Evolutionary conservation across 2,113 vertebrate species (phyloP), one percentile per base, ranked within the genome.

Genomic region (Amia ocellicauda): DNA sequence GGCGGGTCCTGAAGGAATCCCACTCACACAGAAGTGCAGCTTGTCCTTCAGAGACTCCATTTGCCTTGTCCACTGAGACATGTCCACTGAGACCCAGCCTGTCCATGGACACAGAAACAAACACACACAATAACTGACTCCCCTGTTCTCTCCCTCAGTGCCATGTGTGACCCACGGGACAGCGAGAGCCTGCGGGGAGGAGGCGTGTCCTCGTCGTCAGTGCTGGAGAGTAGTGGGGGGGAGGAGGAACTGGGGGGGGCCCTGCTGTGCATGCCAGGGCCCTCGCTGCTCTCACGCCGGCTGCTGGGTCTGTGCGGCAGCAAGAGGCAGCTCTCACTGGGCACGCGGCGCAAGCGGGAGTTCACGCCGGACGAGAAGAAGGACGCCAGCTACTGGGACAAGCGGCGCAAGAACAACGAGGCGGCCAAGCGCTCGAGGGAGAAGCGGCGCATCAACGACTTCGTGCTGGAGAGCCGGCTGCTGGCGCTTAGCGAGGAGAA

Each of bases 351-450:
- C 62, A 86, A 83, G 64, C 29, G 68, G 11, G 71, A 88, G 67
- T 85, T 92, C 78, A 78, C 43, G 14, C 70, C 82, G 1, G 26
- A 59, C 2, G 70, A 84, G 22, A 70, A 70, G 69, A 86, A 91
- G 31, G 88, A 90, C 24, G 67, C 76, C 13, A 31, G 3, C 5
- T 90, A 91, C 71, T 89, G 88, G 89, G 78, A 79, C 5, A 89
- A 86, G 68, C 67, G 88, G 0, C 68, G 52, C 22, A 89, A 86
- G 67, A 91, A 91, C 82, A 90, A 89, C 56, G 78, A 85, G 63
- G 85, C 86, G 0, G 86, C 87, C 54, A 85, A 76, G 54, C 73
- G 83, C 3, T 90, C 86, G 11, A 64, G 88, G 29, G 83, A 88
- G 64, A 89, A 83, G 58, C 62, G 77, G 36, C 67, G 83, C 24